phyloP scores from a whole-genome alignment of 2,888 invertebrate species.

The Limnephilus marmoratus region DNA sequence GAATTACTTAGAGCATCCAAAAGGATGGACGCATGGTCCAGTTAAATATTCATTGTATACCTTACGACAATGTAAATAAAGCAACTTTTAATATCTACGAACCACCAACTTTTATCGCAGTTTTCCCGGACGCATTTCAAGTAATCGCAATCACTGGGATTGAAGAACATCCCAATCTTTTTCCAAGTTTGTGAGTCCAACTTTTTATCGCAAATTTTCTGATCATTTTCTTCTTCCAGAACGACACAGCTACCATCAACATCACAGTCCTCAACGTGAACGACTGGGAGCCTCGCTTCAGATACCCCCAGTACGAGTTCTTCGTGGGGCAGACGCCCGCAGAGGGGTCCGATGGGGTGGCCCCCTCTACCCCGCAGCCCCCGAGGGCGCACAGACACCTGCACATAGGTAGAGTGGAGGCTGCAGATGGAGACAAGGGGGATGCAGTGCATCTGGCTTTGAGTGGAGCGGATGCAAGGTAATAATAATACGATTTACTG shows the following conservation, averaged over 20 bases:
- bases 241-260: constrained; percentile 89
- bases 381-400: constrained; percentile 23
- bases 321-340: constrained; percentile 70
- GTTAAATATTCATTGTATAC: too few species aligned
- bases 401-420: constrained; percentile 84
- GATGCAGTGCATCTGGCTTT: constrained; percentile 86
- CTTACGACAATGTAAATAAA: too few species aligned
- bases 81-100: too few species aligned
- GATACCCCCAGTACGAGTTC: constrained; percentile 93
- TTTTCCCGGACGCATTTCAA: too few species aligned
- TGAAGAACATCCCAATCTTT: too few species aligned
- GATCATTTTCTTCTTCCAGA: constrained; percentile 75
- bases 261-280: constrained; percentile 91
- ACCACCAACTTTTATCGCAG: too few species aligned
- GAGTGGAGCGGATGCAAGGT: constrained; percentile 84
- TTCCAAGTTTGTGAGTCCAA: too few species aligned
- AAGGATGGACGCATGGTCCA: too few species aligned
- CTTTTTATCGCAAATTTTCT: not conserved
- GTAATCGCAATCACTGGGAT: too few species aligned
- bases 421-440: constrained; percentile 90
- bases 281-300: constrained; percentile 95
- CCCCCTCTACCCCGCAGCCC: not conserved
- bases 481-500: not conserved
- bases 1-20: too few species aligned
- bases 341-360: constrained; percentile 58